Percentiles rank a stretch among this genome's conserved stretches.
Conservation (phyloP, 2,113 vertebrate species). For the Octodon degus region DNA sequence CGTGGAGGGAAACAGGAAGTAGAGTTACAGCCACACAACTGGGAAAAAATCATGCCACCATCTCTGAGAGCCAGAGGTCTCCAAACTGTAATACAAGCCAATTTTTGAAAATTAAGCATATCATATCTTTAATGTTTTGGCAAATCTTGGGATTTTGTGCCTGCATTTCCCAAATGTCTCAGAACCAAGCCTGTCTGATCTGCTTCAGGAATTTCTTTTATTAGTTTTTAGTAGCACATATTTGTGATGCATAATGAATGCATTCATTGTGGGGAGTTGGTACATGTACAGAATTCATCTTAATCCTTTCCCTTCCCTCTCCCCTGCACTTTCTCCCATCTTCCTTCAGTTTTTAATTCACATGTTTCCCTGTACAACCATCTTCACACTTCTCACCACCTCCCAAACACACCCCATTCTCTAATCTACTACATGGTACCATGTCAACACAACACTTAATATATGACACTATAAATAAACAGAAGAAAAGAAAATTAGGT, state of each 20-base stretch:
- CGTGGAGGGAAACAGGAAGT: background rate
- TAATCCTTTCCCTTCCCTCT: background rate
- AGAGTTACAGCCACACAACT: background rate
- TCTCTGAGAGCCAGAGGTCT: background rate
- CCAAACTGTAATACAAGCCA: background rate
- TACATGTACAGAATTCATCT: background rate
- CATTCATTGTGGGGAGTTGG: background rate
- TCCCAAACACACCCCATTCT: background rate
- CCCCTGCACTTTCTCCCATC: background rate
- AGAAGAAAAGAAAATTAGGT: background rate
- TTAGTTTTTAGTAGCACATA: background rate
- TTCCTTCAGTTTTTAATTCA: background rate
- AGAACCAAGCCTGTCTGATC: background rate
- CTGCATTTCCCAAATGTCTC: slow-evolving; percentile 35
- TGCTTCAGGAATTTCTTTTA: background rate
- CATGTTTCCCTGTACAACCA: background rate
- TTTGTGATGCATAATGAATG: background rate
- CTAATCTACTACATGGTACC: background rate
- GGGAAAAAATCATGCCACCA: background rate
- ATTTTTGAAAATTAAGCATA: background rate
- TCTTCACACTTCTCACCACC: background rate
- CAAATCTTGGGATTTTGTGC: background rate
- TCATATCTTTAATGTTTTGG: background rate
- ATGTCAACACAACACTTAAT: background rate
- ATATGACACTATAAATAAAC: background rate